phyloP scores from a whole-genome alignment of 2,113 vertebrate species.

The Peromyscus leucopus region DNA sequence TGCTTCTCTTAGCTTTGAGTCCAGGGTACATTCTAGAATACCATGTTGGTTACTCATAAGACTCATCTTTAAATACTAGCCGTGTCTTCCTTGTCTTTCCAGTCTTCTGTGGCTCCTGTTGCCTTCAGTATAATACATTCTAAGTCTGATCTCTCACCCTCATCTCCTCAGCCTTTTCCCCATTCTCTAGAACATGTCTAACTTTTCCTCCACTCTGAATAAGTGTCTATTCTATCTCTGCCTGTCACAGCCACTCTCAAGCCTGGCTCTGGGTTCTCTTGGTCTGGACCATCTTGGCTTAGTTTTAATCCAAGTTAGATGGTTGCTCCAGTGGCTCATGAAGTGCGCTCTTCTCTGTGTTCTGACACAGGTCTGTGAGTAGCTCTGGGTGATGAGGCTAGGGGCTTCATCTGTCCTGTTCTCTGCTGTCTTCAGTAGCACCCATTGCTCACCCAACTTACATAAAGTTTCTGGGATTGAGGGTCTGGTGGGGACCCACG shows the following conservation, averaged over 20 bases:
- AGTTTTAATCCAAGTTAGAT: background rate
- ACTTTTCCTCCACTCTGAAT: background rate
- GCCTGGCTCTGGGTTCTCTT: background rate
- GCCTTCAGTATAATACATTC: background rate
- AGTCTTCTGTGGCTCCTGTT: background rate
- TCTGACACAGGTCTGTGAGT: background rate
- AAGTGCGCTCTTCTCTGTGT: background rate
- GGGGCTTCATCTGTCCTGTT: background rate
- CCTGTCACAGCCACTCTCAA: fast-evolving
- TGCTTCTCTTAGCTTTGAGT: background rate
- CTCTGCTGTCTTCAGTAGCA: background rate
- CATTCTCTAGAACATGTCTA: fast-evolving
- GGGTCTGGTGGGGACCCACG: background rate
- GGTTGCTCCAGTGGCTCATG: background rate
- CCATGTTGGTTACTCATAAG: background rate
- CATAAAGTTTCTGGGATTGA: background rate
- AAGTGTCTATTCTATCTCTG: background rate
- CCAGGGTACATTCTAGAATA: background rate
- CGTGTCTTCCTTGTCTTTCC: background rate
- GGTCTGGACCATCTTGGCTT: background rate
- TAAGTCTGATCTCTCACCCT: background rate
- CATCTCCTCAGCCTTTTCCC: background rate
- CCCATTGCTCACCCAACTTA: fast-evolving
- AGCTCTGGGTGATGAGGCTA: background rate
- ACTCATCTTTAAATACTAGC: background rate